phyloP scores from a whole-genome alignment of 2,113 vertebrate species.

The Hymenochirus boettgeri region DNA sequence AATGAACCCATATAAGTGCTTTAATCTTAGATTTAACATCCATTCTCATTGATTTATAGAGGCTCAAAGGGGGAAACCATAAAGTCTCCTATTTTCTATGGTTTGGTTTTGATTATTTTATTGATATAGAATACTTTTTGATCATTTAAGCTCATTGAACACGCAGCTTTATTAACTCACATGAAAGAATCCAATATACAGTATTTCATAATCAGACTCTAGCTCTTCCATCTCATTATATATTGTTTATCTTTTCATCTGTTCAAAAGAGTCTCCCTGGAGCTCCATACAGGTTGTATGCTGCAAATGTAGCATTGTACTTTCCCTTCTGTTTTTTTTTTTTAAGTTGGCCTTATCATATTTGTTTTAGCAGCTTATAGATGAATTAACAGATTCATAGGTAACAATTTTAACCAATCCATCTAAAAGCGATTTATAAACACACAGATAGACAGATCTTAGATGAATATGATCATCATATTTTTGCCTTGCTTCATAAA shows the following conservation, averaged over 20 bases:
- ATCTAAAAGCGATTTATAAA: too few species aligned
- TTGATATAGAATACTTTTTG: not conserved
- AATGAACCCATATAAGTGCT: slow-evolving; percentile 1
- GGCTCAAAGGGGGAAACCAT: not conserved
- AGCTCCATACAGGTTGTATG: not conserved
- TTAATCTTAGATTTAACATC: slow-evolving; percentile 5
- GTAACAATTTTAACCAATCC: too few species aligned
- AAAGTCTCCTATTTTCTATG: not conserved
- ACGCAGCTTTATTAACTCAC: slow-evolving; percentile 1
- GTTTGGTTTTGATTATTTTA: slow-evolving; percentile 3
- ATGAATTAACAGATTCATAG: too few species aligned
- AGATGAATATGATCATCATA: too few species aligned
- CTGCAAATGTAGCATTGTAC: too few species aligned
- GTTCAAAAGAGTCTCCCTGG: not conserved
- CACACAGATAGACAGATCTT: too few species aligned
- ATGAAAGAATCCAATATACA: not conserved
- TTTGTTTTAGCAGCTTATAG: not conserved
- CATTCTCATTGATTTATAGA: not conserved
- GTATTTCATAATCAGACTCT: slow-evolving; percentile 1
- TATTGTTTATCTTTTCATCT: slow-evolving; percentile 1
- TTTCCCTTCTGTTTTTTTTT: not conserved
- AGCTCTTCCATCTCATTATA: slow-evolving; percentile 1
- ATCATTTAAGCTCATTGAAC: not conserved
- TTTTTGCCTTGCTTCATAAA: too few species aligned
- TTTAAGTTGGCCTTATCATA: not conserved